A percentile compares a stretch with the other conserved stretches of the same genome.
Conservation (phyloP, 2,797 vertebrate species). For the Octomys mimax region DNA sequence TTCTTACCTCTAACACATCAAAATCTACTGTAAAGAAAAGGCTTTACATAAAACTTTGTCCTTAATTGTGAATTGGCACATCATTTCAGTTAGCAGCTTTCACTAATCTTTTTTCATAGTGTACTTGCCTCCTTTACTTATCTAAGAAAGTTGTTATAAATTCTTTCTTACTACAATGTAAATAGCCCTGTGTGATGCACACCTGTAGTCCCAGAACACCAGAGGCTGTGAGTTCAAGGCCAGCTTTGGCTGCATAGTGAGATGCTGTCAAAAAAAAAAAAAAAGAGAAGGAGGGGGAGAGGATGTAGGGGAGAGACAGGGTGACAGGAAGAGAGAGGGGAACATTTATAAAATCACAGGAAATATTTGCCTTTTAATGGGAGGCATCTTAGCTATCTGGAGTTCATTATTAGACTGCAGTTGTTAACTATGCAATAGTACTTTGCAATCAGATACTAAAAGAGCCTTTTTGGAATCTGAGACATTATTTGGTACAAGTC, state of each 20-base stretch:
- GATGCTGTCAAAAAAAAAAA: neutral
- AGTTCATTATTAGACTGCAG: conserved; percentile 27
- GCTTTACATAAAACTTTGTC: neutral
- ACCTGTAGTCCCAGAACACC: neutral
- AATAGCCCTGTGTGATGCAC: neutral
- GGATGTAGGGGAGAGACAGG: neutral
- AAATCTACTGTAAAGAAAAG: conserved; percentile 26
- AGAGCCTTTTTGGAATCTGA: neutral
- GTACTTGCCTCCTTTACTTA: conserved; percentile 43
- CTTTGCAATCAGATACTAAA: conserved; percentile 36
- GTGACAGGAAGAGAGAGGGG: neutral
- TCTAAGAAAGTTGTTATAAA: conserved; percentile 57
- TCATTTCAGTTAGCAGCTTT: conserved; percentile 23
- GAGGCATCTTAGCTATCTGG: conserved; percentile 39
- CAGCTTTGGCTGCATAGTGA: neutral
- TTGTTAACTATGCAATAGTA: neutral
- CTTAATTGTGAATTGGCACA: neutral
- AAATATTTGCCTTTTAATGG: conserved; percentile 44
- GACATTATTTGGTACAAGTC: accelerated
- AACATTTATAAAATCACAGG: conserved; percentile 7
- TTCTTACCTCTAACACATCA: conserved; percentile 15
- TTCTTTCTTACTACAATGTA: conserved; percentile 11
- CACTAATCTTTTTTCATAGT: neutral
- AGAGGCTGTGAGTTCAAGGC: neutral
- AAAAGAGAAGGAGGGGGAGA: too few relatives aligned